Base-by-base conservation (phyloP, 2,113 vertebrate genomes). In the Istiophorus platypterus region DNA sequence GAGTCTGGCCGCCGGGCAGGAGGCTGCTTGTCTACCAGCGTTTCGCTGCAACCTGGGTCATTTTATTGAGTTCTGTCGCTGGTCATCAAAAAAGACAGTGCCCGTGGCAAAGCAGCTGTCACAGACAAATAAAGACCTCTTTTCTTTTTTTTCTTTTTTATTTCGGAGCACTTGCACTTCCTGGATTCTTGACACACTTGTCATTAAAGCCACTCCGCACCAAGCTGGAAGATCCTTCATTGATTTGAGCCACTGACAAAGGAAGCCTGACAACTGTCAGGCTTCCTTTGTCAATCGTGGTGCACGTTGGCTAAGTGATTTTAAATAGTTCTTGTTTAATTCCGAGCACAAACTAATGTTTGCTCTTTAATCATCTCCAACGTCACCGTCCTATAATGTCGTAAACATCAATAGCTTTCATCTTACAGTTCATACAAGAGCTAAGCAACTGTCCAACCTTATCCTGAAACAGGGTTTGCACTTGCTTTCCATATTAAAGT, bases 1-100 rank as follows among this genome's bases (percentile, higher is more conserved):
- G 68, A 90, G 89, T 82, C 9, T 61, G 52, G 89, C 91, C 59
- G 39, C 51, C 7, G 79, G 90, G 90, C 87, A 77, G n/a, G 63
- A 58, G 10, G 87, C 78, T 51, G 74, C 82, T 87, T 65, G 82
- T 88, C 87, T 68, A 82, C 81, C 65, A 72, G 75, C 31, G 73
- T 73, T 67, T 88, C 78, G 61, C 4, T 24, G 66, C 62, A 58
- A 80, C 78, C 57, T 13, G 80, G 85, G 85, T 87, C 80, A 78
- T 63, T 88, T 84, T 80, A 89, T 90, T 80, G 85, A 90, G 84
- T 82, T 80, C 71, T 86, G 91, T 90, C 88, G 39, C 51, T 8
- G 76, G 65, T 63, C 85, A 79, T 91, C 81, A 84, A 73, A 84
- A 56, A 37, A 75, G 81, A 77, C 75, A 63, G 39, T 2, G 34